These are phyloP conservation scores for Orius insidiosus DNA, from an alignment of 1,140 invertebrate genomes.

Conservation along the genomic window DNA sequence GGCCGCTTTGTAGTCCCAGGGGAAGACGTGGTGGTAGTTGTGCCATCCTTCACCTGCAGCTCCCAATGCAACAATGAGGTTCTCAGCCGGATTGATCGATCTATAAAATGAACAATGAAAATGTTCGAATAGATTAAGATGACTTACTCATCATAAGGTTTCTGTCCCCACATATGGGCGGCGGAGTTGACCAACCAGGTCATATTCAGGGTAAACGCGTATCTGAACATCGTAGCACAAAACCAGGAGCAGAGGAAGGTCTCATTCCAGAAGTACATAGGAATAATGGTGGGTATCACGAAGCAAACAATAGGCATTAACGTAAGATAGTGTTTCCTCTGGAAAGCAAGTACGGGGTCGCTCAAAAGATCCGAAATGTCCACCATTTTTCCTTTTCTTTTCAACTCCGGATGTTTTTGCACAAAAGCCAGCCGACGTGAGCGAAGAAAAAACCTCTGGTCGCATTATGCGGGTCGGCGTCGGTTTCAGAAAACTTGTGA, in stretches of 20 bases:
- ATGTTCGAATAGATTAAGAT: no score
- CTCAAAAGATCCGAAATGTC: slow-evolving; percentile 73
- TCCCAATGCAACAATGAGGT: slow-evolving; percentile 46
- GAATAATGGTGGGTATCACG: slow-evolving; percentile 65
- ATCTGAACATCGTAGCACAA: slow-evolving; percentile 66
- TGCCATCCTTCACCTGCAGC: slow-evolving; percentile 80
- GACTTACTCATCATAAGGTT: slow-evolving; percentile 85
- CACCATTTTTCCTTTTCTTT: slow-evolving; percentile 64
- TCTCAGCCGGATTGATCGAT: slow-evolving; percentile 55
- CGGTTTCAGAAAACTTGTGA: slow-evolving; percentile 90
- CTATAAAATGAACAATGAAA: no score
- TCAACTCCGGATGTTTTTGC: slow-evolving; percentile 77
- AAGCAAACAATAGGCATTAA: slow-evolving; percentile 74
- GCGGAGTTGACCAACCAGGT: slow-evolving; percentile 95
- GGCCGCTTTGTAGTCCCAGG: slow-evolving; percentile 81
- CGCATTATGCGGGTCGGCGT: slow-evolving; percentile 92
- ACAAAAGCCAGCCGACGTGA: slow-evolving; percentile 86
- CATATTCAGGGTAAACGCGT: slow-evolving; percentile 68
- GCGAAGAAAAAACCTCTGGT: slow-evolving; percentile 91
- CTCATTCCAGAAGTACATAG: slow-evolving; percentile 74
- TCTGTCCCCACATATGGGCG: slow-evolving; percentile 79
- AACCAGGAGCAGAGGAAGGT: slow-evolving; percentile 61
- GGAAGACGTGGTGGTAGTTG: slow-evolving; percentile 93
- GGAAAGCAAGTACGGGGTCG: slow-evolving; percentile 72
- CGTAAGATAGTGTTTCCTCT: slow-evolving; percentile 72